Percentiles rank a stretch among this genome's conserved stretches.
Conservation (phyloP, 2,797 vertebrate genomes). For the Scyliorhinus canicula region DNA sequence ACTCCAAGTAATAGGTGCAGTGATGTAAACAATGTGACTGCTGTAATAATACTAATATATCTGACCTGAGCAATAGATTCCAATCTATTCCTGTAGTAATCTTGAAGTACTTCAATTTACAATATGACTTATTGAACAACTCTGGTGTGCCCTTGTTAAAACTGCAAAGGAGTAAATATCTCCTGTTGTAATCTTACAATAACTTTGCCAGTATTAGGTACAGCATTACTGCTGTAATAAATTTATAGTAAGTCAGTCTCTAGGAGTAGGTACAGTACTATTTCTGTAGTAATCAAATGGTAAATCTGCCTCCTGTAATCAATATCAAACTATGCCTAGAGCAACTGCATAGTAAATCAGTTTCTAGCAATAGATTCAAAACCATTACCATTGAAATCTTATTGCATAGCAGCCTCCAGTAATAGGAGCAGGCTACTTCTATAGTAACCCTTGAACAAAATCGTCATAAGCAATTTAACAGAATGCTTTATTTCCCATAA, state of each 20-base stretch:
- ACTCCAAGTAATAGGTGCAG: not conserved
- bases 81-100: not conserved
- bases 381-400: not conserved
- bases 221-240: not conserved
- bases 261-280: not conserved
- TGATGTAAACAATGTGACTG: not conserved
- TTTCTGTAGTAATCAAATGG: not conserved
- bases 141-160: not conserved
- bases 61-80: not conserved
- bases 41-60: not conserved
- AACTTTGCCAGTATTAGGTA: not conserved
- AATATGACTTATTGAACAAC: not conserved
- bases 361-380: not conserved
- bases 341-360: not conserved
- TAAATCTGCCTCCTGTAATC: not conserved
- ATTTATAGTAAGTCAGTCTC: not conserved
- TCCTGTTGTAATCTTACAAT: not conserved
- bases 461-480: not conserved
- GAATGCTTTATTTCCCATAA: slow-evolving; percentile 15
- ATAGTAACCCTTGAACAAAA: not conserved
- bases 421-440: not conserved
- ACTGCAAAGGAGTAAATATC: not conserved
- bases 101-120: not conserved
- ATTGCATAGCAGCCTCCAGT: not conserved
- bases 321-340: not conserved